Base-by-base conservation (phyloP, 2,797 vertebrate species). In the Stomatorhinus walkeri region DNA sequence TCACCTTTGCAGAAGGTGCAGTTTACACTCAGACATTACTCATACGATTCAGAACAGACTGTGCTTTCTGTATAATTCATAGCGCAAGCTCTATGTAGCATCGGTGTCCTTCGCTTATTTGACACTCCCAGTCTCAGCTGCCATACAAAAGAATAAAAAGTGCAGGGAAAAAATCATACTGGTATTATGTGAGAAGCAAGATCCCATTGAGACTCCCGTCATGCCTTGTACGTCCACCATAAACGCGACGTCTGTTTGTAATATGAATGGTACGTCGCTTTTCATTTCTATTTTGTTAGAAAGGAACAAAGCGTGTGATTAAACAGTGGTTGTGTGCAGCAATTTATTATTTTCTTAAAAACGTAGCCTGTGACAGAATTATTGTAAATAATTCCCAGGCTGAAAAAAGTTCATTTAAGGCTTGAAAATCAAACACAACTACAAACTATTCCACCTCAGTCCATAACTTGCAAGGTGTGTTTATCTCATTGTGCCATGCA, bases 21-120 rank as follows among this genome's bases (percentile, higher is more conserved):
- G 88, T 86, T 89, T 86, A 85, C 84, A 54, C 40, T 87, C 28
- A 54, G 32, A 76, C 48, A 87, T 52, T 48, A 68, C 49, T 76
- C 10, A 87, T 24, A 43, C n/a, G 68, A 52, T 89, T 87, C 59
- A 22, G 84, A 19, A 87, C n/a, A 43, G 22, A 1, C 88, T 72
- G 88, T 76, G 32, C 48, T 89, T 85, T 56, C 7, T 76, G 40
- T 28, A 48, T 87, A 87, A 87, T 87, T 89, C 59, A 43, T 36
- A 72, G 46, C 12, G 1, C 49, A 10, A 40, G 22, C 87, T 52
- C 22, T 88, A 46, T 14, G 1, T 24, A 36, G 59, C 5, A 8
- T n/a, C 2, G 0, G 19, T 79, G 59, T 76, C 32, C 64, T 52
- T 40, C 1, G 22, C 12, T 22, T 49, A 28, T 5, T 51, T 52